Evolutionary conservation across 2,797 vertebrate species (phyloP).

Genomic region (Eulemur mongoz): DNA sequence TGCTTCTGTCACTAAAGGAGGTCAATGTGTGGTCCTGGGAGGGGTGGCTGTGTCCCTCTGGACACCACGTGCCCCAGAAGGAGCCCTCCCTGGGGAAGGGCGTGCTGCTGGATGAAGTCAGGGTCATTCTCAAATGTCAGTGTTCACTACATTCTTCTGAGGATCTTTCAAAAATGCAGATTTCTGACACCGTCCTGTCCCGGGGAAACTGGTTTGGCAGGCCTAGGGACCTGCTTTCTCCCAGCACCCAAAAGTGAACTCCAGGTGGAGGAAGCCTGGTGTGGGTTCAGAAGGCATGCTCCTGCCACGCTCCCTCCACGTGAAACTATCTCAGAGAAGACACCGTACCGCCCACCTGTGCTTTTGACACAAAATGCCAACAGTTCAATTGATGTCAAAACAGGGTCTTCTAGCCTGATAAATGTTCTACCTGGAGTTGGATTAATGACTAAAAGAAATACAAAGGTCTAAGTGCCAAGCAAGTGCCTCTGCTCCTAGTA

Average conservation of each 20-base stretch:
- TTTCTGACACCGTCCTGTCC: neutral
- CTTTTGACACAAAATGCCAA: neutral
- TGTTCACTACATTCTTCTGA: neutral
- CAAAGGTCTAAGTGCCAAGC: neutral
- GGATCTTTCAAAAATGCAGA: neutral
- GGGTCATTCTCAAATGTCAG: neutral
- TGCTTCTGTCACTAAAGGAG: neutral
- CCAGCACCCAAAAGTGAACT: fast-evolving
- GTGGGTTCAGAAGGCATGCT: neutral
- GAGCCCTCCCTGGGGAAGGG: neutral
- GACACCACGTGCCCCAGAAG: fast-evolving
- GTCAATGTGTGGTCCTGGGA: too few species aligned
- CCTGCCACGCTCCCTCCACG: neutral
- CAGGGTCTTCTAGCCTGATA: neutral
- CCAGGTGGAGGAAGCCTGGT: neutral
- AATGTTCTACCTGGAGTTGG: neutral
- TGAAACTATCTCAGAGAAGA: neutral
- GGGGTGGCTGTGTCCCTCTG: neutral
- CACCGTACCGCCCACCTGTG: too few species aligned
- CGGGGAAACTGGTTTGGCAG: neutral
- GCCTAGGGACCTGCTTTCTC: neutral
- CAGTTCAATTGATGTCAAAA: neutral
- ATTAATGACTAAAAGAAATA: neutral
- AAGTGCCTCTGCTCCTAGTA: neutral
- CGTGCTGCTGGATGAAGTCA: neutral